Evolutionary conservation across 2,888 invertebrate genomes (phyloP), one percentile per base, ranked within the genome.

Genomic region (Macrosoma leucophasiata): DNA sequence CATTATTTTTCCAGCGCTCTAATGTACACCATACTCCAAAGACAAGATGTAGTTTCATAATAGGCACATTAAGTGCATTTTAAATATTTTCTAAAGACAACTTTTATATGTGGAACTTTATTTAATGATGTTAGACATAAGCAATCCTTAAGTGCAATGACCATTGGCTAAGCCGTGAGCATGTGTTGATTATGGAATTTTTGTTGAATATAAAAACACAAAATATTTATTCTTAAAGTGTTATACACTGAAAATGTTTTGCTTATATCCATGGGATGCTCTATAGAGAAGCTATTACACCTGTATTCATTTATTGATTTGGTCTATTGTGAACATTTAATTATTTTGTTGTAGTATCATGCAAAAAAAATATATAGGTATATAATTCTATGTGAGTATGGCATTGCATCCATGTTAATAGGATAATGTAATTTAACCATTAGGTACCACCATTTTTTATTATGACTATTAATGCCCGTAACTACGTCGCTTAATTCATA

Each of bases 141-240:
- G 65, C 50, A 43, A 61, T 56, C 50, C 58, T 60, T 60, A 65
- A 70, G 81, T 82, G 81, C 81, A 82, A 82, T 81, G 68, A 72
- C 56, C 55, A 62, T 67, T 73, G 79, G 81, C 81, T 55, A 69
- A 78, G 81, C 81, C 79, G 63, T 66, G 52, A 66, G 56, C 60
- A 63, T 70, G 61, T 72, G 75, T 61, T 67, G 62, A 62, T 69
- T 73, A 66, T 62, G 50, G 65, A 58, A 61, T 55, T 61, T 69
- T 69, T 66, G 55, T 70, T 63, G 66, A 66, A 52, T 60, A 56
- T 15, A 29, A 5, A 13, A 62, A 63, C 55, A 60, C 64, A 55
- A 63, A 58, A 63, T 66, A 67, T 70, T 68, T 70, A 65, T 72
- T 70, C 58, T 62, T 62, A 39, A 65, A 64, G 71, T 75, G 75